phyloP scores from a whole-genome alignment of 2,113 vertebrate genomes.

The Pantherophis guttatus region DNA sequence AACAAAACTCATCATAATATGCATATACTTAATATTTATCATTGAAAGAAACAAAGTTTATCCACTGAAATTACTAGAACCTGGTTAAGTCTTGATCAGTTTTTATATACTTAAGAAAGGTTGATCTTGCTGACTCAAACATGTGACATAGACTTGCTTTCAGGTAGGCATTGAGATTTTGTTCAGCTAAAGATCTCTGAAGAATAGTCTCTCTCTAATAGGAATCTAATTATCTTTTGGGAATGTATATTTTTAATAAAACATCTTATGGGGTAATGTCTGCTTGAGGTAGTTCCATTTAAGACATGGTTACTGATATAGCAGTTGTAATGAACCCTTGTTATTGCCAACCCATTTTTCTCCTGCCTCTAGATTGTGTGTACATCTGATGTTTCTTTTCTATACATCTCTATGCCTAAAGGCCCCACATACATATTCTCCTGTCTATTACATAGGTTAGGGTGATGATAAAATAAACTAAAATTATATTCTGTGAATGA shows the following conservation, averaged over 20 bases:
- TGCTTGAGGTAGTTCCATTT: neutral
- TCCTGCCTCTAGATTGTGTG: neutral
- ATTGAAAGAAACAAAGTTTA: neutral
- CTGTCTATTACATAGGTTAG: neutral
- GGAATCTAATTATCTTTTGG: neutral
- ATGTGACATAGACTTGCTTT: neutral
- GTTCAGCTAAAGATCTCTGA: neutral
- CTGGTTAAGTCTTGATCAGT: neutral
- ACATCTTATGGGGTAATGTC: neutral
- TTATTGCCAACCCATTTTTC: neutral
- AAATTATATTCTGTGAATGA: neutral
- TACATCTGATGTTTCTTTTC: neutral
- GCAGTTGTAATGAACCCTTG: neutral
- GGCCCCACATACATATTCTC: neutral
- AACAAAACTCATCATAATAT: neutral
- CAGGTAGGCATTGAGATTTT: neutral
- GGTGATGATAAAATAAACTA: neutral
- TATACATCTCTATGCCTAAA: neutral
- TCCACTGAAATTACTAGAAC: neutral
- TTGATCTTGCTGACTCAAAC: neutral
- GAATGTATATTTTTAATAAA: neutral
- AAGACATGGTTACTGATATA: neutral
- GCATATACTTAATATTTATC: neutral
- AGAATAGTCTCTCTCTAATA: neutral
- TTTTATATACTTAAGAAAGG: neutral